phyloP scores from a whole-genome alignment of 2,888 invertebrate species.

The Thalpophila matura region DNA sequence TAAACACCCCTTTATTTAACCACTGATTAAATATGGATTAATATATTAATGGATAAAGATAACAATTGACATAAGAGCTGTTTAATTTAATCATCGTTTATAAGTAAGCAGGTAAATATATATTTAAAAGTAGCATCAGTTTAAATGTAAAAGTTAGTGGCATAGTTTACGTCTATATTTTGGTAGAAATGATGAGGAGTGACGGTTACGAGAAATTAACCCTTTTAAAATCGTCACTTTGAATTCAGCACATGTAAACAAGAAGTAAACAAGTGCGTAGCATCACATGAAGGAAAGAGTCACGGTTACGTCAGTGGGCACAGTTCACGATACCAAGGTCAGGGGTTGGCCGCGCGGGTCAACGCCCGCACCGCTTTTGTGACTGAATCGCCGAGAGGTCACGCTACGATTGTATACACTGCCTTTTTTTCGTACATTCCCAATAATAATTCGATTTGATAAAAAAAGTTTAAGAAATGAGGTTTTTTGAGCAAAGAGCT shows the following conservation, averaged over 20 bases:
- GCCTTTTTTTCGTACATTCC: slow-evolving; percentile 57
- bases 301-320: slow-evolving; percentile 84
- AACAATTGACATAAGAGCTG: too few relatives aligned
- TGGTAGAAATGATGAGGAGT: neutral
- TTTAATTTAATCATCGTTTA: too few relatives aligned
- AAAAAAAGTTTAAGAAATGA: slow-evolving; percentile 41
- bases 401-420: slow-evolving; percentile 66
- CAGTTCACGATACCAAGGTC: slow-evolving; percentile 90
- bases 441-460: slow-evolving; percentile 57
- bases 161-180: neutral
- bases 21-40: too few relatives aligned
- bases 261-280: slow-evolving; percentile 66
- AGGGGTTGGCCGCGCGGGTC: slow-evolving; percentile 89
- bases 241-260: slow-evolving; percentile 53
- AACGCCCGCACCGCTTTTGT: slow-evolving; percentile 86
- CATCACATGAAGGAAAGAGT: slow-evolving; percentile 79
- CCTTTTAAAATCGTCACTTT: slow-evolving; percentile 26
- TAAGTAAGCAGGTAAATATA: too few relatives aligned
- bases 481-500: neutral
- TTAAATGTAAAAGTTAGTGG: too few relatives aligned
- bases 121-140: too few relatives aligned
- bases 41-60: too few relatives aligned
- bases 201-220: neutral
- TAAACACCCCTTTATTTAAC: too few relatives aligned
- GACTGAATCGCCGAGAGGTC: slow-evolving; percentile 85